Conservation (phyloP, 2,113 vertebrate species). For the Casuarius casuarius region DNA sequence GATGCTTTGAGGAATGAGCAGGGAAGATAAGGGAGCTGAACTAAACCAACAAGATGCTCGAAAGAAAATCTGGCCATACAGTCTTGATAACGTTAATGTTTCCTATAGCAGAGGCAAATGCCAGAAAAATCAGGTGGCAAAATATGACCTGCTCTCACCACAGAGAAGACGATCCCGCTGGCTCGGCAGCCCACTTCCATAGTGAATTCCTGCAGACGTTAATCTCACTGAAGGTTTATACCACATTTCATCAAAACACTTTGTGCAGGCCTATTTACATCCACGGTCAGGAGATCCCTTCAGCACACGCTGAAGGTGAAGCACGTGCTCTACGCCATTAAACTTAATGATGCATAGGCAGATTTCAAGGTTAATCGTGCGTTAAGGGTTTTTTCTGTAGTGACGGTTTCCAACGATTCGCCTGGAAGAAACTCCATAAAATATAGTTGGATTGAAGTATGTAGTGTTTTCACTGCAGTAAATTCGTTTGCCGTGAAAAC, state of each 20-base stretch:
- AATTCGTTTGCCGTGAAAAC: constrained; percentile 19
- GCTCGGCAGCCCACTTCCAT: background rate
- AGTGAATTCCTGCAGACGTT: background rate
- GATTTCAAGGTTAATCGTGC: constrained; percentile 25
- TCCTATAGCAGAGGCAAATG: background rate
- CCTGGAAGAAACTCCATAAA: constrained; percentile 5
- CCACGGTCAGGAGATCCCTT: background rate
- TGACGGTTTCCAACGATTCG: background rate
- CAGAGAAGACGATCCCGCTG: background rate
- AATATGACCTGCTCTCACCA: background rate
- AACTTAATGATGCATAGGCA: constrained; percentile 42
- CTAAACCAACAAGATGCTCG: background rate
- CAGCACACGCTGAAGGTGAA: background rate
- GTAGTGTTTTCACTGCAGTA: background rate
- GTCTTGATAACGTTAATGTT: background rate
- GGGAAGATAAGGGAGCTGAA: background rate
- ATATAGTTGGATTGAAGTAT: background rate
- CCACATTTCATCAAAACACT: background rate
- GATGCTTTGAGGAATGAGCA: background rate
- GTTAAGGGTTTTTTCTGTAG: constrained; percentile 32
- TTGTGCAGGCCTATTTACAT: background rate
- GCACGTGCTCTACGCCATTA: background rate
- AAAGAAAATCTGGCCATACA: background rate
- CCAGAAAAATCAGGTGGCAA: background rate
- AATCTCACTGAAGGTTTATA: background rate